These are phyloP conservation scores for Dromius quadrimaculatus DNA, from an alignment of 2,888 invertebrate genomes.

Conservation along the genomic window DNA sequence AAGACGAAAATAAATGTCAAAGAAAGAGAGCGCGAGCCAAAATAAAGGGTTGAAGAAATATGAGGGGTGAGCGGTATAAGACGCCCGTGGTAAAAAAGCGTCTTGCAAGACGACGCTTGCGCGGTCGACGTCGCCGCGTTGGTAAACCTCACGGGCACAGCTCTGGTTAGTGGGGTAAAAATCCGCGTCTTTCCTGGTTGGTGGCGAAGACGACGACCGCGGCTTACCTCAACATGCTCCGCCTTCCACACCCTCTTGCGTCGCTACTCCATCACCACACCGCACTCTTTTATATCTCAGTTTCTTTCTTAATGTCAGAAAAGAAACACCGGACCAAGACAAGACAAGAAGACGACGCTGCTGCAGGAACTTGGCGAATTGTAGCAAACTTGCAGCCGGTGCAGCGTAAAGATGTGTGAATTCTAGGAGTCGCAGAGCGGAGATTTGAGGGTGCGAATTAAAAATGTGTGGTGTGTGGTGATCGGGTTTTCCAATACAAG, in stretches of 20 bases:
- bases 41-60: conserved; percentile 52
- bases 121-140: conserved; percentile 65
- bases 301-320: conserved; percentile 67
- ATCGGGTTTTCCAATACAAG: conserved; percentile 11
- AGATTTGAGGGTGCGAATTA: conserved; percentile 27
- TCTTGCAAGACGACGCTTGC: conserved; percentile 61
- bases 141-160: conserved; percentile 69
- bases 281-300: conserved; percentile 54
- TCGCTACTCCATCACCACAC: conserved; percentile 53
- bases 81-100: conserved; percentile 63
- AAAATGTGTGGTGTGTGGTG: conserved; percentile 24
- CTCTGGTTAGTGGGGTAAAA: conserved; percentile 69
- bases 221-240: conserved; percentile 69
- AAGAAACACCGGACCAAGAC: conserved; percentile 58
- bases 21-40: conserved; percentile 47
- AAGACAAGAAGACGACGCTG: not conserved
- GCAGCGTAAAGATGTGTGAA: conserved; percentile 13
- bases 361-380: conserved; percentile 13
- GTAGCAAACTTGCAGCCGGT: too few species aligned
- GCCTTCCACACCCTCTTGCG: conserved; percentile 60
- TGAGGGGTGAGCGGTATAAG: conserved; percentile 52
- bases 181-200: conserved; percentile 69
- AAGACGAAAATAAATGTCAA: conserved; percentile 51
- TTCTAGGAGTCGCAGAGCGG: conserved; percentile 2
- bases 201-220: conserved; percentile 66